Evolutionary conservation across 2,888 invertebrate species (phyloP).

Genomic region (Aromia moschata): DNA sequence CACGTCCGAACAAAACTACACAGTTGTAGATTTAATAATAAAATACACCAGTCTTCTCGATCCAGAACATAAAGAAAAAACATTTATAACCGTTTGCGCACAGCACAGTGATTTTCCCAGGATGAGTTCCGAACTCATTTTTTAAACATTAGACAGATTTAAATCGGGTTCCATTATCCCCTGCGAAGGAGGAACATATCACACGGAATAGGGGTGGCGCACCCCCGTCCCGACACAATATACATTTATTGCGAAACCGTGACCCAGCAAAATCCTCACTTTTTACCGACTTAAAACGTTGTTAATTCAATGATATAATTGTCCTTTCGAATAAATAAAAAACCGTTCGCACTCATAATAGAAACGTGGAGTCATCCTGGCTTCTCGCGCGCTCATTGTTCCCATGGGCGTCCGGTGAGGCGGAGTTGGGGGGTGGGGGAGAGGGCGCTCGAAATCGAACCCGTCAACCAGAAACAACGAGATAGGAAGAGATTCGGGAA

Average conservation of each 20-base stretch:
- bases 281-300: conserved; percentile 58
- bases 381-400: conserved; percentile 45
- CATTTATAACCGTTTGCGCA: conserved; percentile 31
- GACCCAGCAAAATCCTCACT: conserved; percentile 57
- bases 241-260: conserved; percentile 59
- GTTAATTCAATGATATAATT: conserved; percentile 63
- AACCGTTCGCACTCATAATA: conserved; percentile 53
- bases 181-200: conserved; percentile 43
- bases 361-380: conserved; percentile 56
- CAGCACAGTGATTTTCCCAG: conserved; percentile 39
- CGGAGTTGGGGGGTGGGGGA: background rate
- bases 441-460: background rate
- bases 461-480: conserved; percentile 8
- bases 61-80: conserved; percentile 16
- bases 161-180: conserved; percentile 54
- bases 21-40: no score
- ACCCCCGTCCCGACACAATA: conserved; percentile 56
- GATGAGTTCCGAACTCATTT: conserved; percentile 47
- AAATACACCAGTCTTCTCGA: background rate
- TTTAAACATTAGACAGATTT: conserved; percentile 53
- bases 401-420: conserved; percentile 27
- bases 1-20: no score
- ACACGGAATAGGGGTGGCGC: conserved; percentile 46
- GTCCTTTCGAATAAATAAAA: conserved; percentile 62
- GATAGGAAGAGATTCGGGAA: background rate